These are phyloP conservation scores for Pterocles gutturalis DNA, from an alignment of 2,113 vertebrate species.

Conservation along the genomic window DNA sequence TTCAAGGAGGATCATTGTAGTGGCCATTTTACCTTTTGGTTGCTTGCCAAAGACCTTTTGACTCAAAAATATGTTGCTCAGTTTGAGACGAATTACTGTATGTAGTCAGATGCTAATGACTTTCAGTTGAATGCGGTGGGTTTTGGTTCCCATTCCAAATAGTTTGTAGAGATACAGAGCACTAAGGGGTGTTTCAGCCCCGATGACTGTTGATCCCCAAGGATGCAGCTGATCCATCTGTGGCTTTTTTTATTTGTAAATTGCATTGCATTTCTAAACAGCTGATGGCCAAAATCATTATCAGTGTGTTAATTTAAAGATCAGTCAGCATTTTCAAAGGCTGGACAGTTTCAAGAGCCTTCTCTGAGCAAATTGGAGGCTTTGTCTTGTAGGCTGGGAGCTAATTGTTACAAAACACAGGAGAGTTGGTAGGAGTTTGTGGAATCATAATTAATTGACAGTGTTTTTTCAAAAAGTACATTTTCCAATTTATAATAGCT, in stretches of 20 bases:
- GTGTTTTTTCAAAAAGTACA: constrained; percentile 25
- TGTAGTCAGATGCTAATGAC: background rate
- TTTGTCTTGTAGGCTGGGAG: constrained; percentile 40
- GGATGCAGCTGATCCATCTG: background rate
- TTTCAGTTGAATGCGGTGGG: background rate
- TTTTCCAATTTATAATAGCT: constrained; percentile 57
- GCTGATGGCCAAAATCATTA: constrained; percentile 40
- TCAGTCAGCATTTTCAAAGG: constrained; percentile 36
- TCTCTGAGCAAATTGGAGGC: constrained; percentile 31
- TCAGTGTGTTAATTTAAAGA: constrained; percentile 48
- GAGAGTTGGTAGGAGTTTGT: constrained; percentile 43
- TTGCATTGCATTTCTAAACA: constrained; percentile 39
- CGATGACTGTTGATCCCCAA: background rate
- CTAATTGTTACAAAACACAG: constrained; percentile 57
- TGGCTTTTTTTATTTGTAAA: background rate
- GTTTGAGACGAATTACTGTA: background rate
- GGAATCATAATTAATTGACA: constrained; percentile 64
- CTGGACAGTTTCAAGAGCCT: constrained; percentile 43
- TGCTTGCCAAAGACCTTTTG: background rate
- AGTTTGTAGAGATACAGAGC: background rate
- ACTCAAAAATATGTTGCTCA: background rate
- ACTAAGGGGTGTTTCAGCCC: background rate
- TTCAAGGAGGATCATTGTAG: background rate
- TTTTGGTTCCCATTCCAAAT: background rate
- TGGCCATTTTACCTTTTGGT: constrained; percentile 6